Percentiles rank a stretch among this genome's conserved stretches.
These are phyloP conservation scores for Nycticebus coucang DNA, from an alignment of 2,113 vertebrate species.

Conservation along the genomic window DNA sequence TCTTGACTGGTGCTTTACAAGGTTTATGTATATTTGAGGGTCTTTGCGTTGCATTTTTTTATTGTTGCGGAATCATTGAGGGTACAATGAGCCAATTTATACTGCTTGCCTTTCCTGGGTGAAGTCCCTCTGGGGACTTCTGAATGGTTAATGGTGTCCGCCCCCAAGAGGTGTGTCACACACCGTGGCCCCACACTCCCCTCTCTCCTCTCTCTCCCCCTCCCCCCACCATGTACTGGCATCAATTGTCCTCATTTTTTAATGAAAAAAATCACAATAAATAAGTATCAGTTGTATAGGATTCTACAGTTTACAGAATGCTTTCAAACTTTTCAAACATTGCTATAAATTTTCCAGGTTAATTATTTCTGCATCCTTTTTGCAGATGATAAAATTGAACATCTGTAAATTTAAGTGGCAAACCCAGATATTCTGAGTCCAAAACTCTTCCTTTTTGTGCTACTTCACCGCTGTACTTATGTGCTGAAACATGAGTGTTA, in stretches of 20 bases:
- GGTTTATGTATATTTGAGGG: background rate
- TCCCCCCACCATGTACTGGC: no score
- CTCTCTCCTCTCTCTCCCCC: no score
- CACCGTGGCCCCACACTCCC: no score
- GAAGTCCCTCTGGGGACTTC: no score
- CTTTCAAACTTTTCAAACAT: background rate
- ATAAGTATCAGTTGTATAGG: background rate
- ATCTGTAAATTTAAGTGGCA: conserved; percentile 19
- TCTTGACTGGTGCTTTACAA: background rate
- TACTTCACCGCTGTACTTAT: background rate
- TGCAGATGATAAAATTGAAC: background rate
- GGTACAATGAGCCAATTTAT: no score
- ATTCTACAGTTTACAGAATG: background rate
- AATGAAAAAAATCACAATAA: background rate
- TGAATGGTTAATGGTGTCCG: no score
- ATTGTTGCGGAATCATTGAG: no score
- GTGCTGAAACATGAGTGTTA: background rate
- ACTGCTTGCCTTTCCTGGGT: no score
- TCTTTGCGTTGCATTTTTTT: background rate
- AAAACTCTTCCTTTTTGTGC: background rate
- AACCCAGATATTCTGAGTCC: background rate
- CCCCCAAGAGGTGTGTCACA: no score
- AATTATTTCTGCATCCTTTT: conserved; percentile 2
- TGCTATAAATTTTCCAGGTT: background rate
- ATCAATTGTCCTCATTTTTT: background rate